These are phyloP conservation scores for Pogona vitticeps DNA, from an alignment of 2,113 vertebrate genomes.

Conservation along the genomic window DNA sequence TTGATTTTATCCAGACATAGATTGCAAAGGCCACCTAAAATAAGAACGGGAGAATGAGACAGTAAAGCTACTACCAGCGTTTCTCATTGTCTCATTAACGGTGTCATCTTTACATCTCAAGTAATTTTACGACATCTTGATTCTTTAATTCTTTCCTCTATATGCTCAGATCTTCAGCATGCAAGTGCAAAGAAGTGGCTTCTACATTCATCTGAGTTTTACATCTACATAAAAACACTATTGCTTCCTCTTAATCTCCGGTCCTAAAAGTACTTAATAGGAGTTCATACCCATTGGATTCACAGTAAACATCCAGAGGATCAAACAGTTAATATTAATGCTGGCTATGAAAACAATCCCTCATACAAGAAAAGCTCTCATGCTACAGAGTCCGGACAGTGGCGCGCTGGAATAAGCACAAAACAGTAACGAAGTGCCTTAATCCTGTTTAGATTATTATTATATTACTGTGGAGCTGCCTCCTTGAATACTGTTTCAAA, in stretches of 20 bases:
- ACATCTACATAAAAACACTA: not conserved
- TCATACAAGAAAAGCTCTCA: not conserved
- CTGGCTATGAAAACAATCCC: not conserved
- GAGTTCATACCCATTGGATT: not conserved
- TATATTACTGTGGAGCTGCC: too few species aligned
- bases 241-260: not conserved
- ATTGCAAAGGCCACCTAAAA: constrained; percentile 93
- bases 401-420: not conserved
- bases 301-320: not conserved
- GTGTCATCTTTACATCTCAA: not conserved
- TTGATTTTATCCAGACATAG: constrained; percentile 87
- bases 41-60: not conserved
- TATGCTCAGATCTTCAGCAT: too few species aligned
- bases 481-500: not conserved
- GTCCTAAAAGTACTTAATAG: too few species aligned
- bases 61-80: not conserved
- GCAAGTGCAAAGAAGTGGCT: not conserved
- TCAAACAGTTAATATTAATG: not conserved
- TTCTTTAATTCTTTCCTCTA: not conserved
- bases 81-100: not conserved
- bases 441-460: not conserved
- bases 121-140: not conserved
- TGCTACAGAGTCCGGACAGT: not conserved
- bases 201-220: not conserved
- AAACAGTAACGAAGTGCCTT: not conserved